A percentile compares a stretch with the other conserved stretches of the same genome.
phyloP scores from a whole-genome alignment of 92 coral and sea anemone genomes.

The Palythoa caribaeorum region DNA sequence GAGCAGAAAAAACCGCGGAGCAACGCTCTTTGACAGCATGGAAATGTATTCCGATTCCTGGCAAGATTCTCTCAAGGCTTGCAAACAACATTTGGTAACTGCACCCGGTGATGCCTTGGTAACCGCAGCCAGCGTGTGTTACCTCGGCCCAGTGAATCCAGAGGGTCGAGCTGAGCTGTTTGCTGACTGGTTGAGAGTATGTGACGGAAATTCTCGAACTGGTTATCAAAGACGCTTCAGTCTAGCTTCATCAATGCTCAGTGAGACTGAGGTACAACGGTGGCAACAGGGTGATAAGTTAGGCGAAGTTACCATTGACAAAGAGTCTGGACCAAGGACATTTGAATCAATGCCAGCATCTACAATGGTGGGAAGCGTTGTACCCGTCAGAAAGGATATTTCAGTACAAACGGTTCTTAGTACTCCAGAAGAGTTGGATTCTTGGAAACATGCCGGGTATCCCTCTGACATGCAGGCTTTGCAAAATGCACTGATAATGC shows the following conservation, averaged over 20 bases:
- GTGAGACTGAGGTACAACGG: constrained; percentile 40
- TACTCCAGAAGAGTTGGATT: constrained; percentile 78
- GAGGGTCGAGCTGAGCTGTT: constrained; percentile 87
- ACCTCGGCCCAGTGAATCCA: constrained; percentile 86
- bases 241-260: constrained; percentile 65
- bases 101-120: constrained; percentile 96
- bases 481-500: constrained; percentile 88
- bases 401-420: constrained; percentile 76
- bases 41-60: constrained; percentile 73
- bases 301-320: constrained; percentile 7
- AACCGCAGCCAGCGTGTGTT: constrained; percentile 90
- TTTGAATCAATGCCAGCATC: constrained; percentile 49
- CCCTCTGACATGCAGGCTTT: constrained; percentile 78
- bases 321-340: constrained; percentile 50
- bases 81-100: constrained; percentile 79
- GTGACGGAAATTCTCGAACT: constrained; percentile 77
- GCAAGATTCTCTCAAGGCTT: constrained; percentile 69
- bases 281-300: constrained; percentile 1
- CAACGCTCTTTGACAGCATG: constrained; percentile 73
- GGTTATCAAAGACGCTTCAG: constrained; percentile 45
- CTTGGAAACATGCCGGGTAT: constrained; percentile 83
- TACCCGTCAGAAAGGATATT: constrained; percentile 77
- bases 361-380: constrained; percentile 49
- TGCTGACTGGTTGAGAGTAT: constrained; percentile 86
- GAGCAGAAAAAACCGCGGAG: constrained; percentile 75